These are phyloP conservation scores for Pheosia gnoma DNA, from an alignment of 2,888 invertebrate genomes.

Conservation along the genomic window DNA sequence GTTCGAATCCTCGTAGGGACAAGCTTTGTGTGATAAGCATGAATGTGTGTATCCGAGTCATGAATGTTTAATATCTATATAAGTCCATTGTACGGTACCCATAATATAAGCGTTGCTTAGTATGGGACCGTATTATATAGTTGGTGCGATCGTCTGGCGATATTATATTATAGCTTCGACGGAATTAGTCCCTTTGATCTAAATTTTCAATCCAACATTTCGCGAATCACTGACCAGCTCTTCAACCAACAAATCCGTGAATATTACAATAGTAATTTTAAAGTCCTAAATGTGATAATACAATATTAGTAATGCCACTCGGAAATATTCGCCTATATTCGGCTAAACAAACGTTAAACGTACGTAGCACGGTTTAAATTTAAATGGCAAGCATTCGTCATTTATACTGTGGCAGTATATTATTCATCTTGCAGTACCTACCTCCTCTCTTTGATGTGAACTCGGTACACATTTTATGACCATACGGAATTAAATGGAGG, in stretches of 20 bases:
- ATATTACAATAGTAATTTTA: neutral
- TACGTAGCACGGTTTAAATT: neutral
- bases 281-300: neutral
- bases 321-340: no score
- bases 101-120: no score
- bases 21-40: no score
- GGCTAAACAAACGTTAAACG: neutral
- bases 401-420: conserved; percentile 23
- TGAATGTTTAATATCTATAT: no score
- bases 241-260: conserved; percentile 1
- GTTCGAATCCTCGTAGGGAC: no score
- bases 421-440: conserved; percentile 8
- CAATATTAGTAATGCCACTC: no score
- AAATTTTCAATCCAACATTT: neutral
- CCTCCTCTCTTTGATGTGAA: conserved; percentile 47
- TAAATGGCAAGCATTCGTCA: neutral
- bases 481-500: conserved; percentile 55
- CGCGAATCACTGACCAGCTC: neutral
- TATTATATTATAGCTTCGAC: no score
- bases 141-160: no score
- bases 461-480: conserved; percentile 51
- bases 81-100: no score
- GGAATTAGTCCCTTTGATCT: no score
- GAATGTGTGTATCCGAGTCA: no score
- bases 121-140: no score